Conservation (phyloP, 2,113 vertebrate genomes). For the Brachyistius frenatus region DNA sequence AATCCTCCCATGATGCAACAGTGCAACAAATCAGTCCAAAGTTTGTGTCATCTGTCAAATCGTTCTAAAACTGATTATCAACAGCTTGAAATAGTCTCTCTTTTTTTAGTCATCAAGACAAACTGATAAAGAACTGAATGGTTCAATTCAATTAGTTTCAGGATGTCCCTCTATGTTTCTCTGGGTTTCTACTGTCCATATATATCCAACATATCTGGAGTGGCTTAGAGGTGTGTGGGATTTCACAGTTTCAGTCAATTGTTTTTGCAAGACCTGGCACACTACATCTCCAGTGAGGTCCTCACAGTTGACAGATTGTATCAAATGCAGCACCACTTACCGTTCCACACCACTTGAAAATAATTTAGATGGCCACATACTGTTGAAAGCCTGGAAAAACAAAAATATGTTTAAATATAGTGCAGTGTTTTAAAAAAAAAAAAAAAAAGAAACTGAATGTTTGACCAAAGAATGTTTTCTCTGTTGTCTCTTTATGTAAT, state of each 20-base stretch:
- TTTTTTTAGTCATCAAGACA: constrained; percentile 8
- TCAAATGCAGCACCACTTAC: constrained; percentile 15
- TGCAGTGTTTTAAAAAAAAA: constrained; percentile 20
- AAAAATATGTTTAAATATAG: constrained; percentile 6
- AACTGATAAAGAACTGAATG: background rate
- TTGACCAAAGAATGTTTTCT: constrained; percentile 36
- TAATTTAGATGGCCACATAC: constrained; percentile 12
- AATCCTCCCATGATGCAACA: background rate
- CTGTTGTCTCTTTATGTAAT: constrained; percentile 54
- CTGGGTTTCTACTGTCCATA: background rate
- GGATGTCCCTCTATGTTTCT: background rate
- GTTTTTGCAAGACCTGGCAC: constrained; percentile 24
- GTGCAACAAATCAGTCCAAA: background rate
- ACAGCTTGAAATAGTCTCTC: background rate
- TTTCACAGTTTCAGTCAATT: constrained; percentile 24
- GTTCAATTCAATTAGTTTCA: background rate
- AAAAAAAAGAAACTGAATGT: too few species aligned
- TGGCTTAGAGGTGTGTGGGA: constrained; percentile 5
- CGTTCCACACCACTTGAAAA: constrained; percentile 32
- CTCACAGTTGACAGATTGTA: constrained; percentile 34
- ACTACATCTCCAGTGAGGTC: constrained; percentile 11
- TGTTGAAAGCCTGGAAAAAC: background rate
- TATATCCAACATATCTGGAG: constrained; percentile 15
- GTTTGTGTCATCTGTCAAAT: background rate
- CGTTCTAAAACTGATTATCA: too few species aligned